Evolutionary conservation across 30 jellyfish, hydroid and myxozoan genomes (phyloP), one percentile per base, ranked within the genome.

Genomic region (Aurelia aurita): DNA sequence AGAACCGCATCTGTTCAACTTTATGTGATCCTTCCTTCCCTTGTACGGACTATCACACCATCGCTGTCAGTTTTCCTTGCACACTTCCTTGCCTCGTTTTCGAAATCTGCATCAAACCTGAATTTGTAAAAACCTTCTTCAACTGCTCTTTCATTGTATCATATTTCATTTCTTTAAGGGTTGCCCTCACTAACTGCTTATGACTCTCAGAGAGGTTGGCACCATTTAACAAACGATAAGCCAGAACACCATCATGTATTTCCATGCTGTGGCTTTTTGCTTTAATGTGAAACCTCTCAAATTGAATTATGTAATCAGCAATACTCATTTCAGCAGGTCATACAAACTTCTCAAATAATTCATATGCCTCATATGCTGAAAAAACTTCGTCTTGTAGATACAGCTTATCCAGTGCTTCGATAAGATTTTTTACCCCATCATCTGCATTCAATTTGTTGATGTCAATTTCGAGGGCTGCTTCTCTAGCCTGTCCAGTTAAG

Each of bases 381-480:
- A 11, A 25, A 72, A 8, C 43, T 46, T 35, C 46, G 69, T 76
- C 90, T 61, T 79, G 85, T 53, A 79, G 64, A 73, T 60, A 79
- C 84, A 79, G 59, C n/a, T 79, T 73, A 79, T 79, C 87, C 12
- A 79, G 90, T 19, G 82, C 28, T 61, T 79, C 39, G 15, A 58
- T 32, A 19, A 76, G 29, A 14, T 76, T 53, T 35, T 76, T 32
- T 10, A 58, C 84, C n/a, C 84, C 89, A 78, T 28, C 60, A 23
- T 78, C 89, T 47, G 43, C 28, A 46, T 20, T 58, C 31, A 78
- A 20, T 5, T 18, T 53, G 5, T 35, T 66, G 26, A 58, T 44
- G 18, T 58, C 69, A 18, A 58, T 47, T 64, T 78, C 84, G 32
- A 74, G 49, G 26, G 77, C 85, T 53, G 77, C 77, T 74, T 74